Conservation (phyloP, 2,888 invertebrate species). For the Limenitis camilla region DNA sequence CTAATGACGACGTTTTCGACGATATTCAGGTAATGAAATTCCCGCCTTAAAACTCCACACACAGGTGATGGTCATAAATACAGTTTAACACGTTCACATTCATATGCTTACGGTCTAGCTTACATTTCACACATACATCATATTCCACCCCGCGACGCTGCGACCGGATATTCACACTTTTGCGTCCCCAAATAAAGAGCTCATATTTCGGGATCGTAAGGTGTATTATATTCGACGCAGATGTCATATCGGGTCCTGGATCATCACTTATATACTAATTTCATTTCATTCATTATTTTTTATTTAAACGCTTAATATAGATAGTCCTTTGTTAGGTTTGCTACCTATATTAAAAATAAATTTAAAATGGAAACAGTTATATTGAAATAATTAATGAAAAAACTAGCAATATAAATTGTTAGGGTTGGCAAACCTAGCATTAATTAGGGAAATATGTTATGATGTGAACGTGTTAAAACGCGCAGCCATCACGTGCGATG, state of each 20-base stretch:
- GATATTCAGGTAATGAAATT: constrained; percentile 60
- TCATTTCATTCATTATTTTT: constrained; percentile 1
- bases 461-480: constrained; percentile 71
- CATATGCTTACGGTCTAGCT: constrained; percentile 34
- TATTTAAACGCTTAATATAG: background rate
- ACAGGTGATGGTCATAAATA: constrained; percentile 56
- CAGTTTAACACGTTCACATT: constrained; percentile 71
- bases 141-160: constrained; percentile 28
- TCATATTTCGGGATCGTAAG: constrained; percentile 60
- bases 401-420: background rate
- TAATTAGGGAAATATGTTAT: constrained; percentile 33
- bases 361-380: no score
- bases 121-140: constrained; percentile 14
- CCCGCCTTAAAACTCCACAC: constrained; percentile 31
- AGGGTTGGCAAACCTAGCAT: background rate
- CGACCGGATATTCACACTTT: constrained; percentile 37
- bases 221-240: constrained; percentile 36
- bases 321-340: background rate
- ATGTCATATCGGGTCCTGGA: background rate
- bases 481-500: constrained; percentile 85
- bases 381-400: no score
- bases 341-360: background rate
- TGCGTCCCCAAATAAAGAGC: constrained; percentile 65
- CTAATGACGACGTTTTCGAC: constrained; percentile 64
- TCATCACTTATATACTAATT: background rate